Percentiles rank a stretch among this genome's conserved stretches.
phyloP scores from a whole-genome alignment of 2,888 invertebrate species.

The Amphipyra berbera region DNA sequence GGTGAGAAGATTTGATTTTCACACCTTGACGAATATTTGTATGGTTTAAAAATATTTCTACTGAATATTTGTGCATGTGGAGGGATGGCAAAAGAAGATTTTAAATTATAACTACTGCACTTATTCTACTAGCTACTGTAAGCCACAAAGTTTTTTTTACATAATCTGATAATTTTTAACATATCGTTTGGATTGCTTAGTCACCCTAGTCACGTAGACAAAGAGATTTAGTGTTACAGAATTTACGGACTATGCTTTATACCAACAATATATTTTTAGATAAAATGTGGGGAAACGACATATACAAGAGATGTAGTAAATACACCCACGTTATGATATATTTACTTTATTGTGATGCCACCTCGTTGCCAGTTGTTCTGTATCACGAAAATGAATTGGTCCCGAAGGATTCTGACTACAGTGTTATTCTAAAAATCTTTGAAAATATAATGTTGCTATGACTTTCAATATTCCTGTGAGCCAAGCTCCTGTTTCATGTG shows the following conservation, averaged over 20 bases:
- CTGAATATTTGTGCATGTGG: too few species aligned
- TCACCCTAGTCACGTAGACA: slow-evolving; percentile 1
- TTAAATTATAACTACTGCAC: too few species aligned
- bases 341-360: slow-evolving; percentile 1
- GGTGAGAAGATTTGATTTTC: too few species aligned
- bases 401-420: neutral
- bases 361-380: neutral
- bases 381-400: neutral
- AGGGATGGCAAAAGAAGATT: too few species aligned
- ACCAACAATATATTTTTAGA: neutral
- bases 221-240: neutral
- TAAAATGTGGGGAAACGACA: neutral
- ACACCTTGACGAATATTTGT: too few species aligned
- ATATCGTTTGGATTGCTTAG: neutral
- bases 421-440: neutral
- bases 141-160: too few species aligned
- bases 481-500: too few species aligned
- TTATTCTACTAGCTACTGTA: too few species aligned
- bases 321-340: slow-evolving; percentile 5
- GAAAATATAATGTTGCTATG: slow-evolving; percentile 4
- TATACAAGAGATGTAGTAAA: neutral
- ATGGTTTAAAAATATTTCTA: too few species aligned
- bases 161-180: too few species aligned
- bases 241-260: neutral
- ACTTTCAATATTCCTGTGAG: neutral